Evolutionary conservation across 2,113 vertebrate species (phyloP).

Genomic region (Paradisaea rubra): DNA sequence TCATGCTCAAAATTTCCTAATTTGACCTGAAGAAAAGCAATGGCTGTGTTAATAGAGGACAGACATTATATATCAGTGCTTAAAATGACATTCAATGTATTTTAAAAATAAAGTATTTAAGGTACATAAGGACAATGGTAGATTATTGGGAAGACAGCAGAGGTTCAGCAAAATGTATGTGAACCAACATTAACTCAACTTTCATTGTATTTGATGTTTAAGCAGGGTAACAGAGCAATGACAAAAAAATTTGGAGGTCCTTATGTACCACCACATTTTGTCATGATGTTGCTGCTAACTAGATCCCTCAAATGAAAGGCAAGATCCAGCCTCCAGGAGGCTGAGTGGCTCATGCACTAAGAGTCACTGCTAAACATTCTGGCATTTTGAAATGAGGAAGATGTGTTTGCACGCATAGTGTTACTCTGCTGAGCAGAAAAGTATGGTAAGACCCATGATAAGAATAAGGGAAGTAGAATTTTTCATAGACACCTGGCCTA

Average conservation of each 20-base stretch:
- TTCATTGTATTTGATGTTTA: background rate
- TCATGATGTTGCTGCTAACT: background rate
- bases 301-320: background rate
- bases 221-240: background rate
- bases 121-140: background rate
- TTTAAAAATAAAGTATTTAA: background rate
- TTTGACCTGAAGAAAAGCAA: slow-evolving; percentile 74
- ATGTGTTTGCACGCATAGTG: background rate
- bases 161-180: background rate
- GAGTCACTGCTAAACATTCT: background rate
- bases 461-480: background rate
- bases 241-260: background rate
- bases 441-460: background rate
- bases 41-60: background rate
- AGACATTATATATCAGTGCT: background rate
- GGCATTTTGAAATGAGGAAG: background rate
- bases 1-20: slow-evolving; percentile 65
- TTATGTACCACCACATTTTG: background rate
- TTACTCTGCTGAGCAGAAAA: background rate
- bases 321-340: background rate
- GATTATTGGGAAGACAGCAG: background rate
- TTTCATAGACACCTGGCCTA: background rate
- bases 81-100: background rate
- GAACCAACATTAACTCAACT: background rate
- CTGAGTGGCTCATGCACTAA: background rate